A percentile compares a stretch with the other conserved stretches of the same genome.
phyloP scores from a whole-genome alignment of 2,888 invertebrate genomes.

The Kuschelorhynchus macadamiae region DNA sequence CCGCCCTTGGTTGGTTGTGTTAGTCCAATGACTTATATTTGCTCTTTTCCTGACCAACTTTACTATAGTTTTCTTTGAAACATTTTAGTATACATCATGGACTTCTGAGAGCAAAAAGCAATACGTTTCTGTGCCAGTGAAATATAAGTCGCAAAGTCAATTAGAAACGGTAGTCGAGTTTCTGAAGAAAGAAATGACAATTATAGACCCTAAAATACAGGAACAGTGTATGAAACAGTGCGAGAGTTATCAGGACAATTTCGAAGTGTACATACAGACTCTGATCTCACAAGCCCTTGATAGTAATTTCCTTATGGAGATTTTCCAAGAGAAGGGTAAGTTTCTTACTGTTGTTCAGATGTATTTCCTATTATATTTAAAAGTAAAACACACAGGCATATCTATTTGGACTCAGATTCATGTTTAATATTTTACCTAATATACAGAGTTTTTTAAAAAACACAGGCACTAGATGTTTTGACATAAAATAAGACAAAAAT shows the following conservation, averaged over 20 bases:
- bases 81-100: constrained; percentile 85
- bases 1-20: too few relatives aligned
- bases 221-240: constrained; percentile 83
- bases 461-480: too few relatives aligned
- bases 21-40: too few relatives aligned
- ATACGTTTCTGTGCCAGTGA: constrained; percentile 85
- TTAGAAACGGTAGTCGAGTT: constrained; percentile 86
- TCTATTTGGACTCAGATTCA: too few relatives aligned
- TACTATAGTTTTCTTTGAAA: constrained; percentile 9
- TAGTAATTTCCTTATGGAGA: constrained; percentile 90
- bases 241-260: constrained; percentile 86
- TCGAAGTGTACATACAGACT: constrained; percentile 93
- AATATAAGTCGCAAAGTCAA: constrained; percentile 81
- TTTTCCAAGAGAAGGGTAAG: constrained; percentile 89
- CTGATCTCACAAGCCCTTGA: constrained; percentile 91
- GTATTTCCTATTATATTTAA: too few relatives aligned
- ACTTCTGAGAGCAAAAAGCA: constrained; percentile 85
- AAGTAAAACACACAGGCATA: too few relatives aligned
- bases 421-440: too few relatives aligned
- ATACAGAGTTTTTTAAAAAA: too few relatives aligned
- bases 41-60: too few relatives aligned
- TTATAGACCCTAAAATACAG: constrained; percentile 79
- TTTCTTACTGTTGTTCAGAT: too few relatives aligned
- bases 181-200: constrained; percentile 79
- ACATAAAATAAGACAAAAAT: too few relatives aligned